phyloP scores from a whole-genome alignment of 1,140 invertebrate species.

The Cotesia vestalis region DNA sequence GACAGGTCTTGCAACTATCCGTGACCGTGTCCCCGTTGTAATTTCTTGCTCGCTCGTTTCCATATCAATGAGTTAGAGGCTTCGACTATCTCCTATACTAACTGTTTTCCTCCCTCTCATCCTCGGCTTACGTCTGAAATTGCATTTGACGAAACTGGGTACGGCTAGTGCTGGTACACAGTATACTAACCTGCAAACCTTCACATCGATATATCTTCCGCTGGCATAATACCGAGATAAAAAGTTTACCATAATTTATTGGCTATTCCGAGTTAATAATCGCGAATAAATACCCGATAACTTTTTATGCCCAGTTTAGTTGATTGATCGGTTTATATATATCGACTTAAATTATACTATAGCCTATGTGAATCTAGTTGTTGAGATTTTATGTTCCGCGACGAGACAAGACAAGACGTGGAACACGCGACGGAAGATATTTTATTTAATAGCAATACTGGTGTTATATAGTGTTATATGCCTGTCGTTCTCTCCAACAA shows the following conservation, averaged over 20 bases:
- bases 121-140: slow-evolving; percentile 26
- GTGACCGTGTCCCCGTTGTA: slow-evolving; percentile 55
- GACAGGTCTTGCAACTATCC: slow-evolving; percentile 52
- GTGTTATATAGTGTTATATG: no score
- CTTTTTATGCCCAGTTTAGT: background rate
- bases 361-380: no score
- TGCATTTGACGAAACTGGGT: slow-evolving; percentile 31
- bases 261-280: background rate
- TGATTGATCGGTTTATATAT: slow-evolving; percentile 4
- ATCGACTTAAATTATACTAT: no score
- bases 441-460: no score
- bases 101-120: background rate
- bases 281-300: slow-evolving; percentile 1
- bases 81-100: slow-evolving; percentile 11
- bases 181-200: background rate
- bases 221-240: background rate
- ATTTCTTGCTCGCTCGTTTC: slow-evolving; percentile 58
- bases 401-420: no score
- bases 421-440: no score
- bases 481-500: slow-evolving; percentile 31
- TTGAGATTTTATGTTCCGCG: no score
- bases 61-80: slow-evolving; percentile 53
- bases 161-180: background rate
- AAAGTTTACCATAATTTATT: slow-evolving; percentile 3
- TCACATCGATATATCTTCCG: no score